Base-by-base conservation (phyloP, 2,888 invertebrate genomes). In the Ormyrus labotus region DNA sequence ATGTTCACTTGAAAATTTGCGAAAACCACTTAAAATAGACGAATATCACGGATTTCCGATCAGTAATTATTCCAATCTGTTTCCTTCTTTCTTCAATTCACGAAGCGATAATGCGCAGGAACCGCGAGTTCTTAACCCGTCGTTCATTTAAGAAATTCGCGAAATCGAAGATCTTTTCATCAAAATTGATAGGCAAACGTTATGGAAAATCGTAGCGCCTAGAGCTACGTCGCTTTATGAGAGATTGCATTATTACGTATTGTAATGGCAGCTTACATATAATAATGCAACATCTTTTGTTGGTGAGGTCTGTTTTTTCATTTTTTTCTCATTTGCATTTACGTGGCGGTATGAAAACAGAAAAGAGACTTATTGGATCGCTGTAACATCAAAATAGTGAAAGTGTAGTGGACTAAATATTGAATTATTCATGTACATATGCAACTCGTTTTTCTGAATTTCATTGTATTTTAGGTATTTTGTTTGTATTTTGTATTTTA, bases 241-340 rank as follows among this genome's bases (percentile, higher is more conserved):
- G 55, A 48, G 63, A 77, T 77, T 70, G 69, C 77, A 64, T 77
- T n/a, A 45, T 45, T 10, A 64, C n/a, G 69, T 55, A 47, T 75
- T 50, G 58, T 58, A 76, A 76, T 6, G 50, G 11, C 9, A 1
- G 57, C 58, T n/a, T 45, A 57, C n/a, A 47, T 8, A 53, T 53
- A 63, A 55, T 53, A 9, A 50, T 55, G 34, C 45, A n/a, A 50
- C 45, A 5, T 6, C 6, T 11, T 65, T 65, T 65, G 65, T 58
- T 75, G 51, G 68, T 75, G 47, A 67, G 60, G 34, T n/a, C 5
- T 34, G 2, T 34, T 61, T 48, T 13, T 19, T 76, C 55, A 50
- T 50, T 68, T 45, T 60, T 10, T 64, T 55, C 55, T 55, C 53
- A 55, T 74, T 74, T 65, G 50, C 57, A 58, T 74, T 34, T 34